A percentile compares a stretch with the other conserved stretches of the same genome.
These are phyloP conservation scores for Platalea minor DNA, from an alignment of 2,797 vertebrate species.

Conservation along the genomic window DNA sequence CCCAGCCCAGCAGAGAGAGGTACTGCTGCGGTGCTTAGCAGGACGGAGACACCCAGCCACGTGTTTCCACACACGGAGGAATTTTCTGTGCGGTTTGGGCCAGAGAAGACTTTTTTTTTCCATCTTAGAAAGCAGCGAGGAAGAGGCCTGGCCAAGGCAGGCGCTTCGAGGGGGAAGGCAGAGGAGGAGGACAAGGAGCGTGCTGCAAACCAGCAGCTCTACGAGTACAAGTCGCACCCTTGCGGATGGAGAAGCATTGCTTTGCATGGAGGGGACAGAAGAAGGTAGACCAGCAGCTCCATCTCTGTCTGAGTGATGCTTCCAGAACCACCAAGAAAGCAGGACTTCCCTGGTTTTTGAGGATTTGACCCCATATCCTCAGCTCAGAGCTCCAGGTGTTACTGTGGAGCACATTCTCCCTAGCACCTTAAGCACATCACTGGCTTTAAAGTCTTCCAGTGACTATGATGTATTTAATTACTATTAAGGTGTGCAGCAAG, in stretches of 20 bases:
- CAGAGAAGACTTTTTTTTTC: background rate
- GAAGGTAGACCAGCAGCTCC: background rate
- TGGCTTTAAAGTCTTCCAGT: background rate
- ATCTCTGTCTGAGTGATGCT: background rate
- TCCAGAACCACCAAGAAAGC: background rate
- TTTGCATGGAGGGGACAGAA: background rate
- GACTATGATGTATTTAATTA: background rate
- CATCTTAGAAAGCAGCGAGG: background rate
- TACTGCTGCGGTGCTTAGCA: background rate
- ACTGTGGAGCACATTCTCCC: background rate
- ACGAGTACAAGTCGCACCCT: rapidly evolving
- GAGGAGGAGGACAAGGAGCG: background rate
- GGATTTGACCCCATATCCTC: background rate
- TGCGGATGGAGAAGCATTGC: background rate
- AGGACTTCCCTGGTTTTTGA: background rate
- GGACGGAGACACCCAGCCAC: background rate
- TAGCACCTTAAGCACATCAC: background rate
- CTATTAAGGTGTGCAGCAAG: background rate
- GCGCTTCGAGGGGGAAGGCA: background rate
- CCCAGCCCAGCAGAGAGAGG: background rate
- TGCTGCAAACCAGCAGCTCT: background rate
- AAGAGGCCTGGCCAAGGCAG: background rate
- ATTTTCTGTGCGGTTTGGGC: background rate
- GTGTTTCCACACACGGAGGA: background rate
- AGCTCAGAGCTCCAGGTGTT: background rate